These are phyloP conservation scores for Pyxicephalus adspersus DNA, from an alignment of 2,113 vertebrate genomes.

Conservation along the genomic window DNA sequence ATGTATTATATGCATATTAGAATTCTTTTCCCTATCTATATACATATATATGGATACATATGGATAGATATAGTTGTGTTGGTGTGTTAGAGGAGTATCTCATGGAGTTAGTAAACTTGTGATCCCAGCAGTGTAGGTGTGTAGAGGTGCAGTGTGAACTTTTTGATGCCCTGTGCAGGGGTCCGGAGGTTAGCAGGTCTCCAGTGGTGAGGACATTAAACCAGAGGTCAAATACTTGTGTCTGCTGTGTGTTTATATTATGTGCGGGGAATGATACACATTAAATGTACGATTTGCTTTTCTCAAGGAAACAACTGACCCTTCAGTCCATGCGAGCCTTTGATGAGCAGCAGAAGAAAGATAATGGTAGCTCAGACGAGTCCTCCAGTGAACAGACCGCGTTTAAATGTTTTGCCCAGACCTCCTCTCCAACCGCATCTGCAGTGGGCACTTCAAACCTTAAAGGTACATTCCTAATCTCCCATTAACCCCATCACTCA, in stretches of 20 bases:
- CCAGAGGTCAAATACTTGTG: constrained; percentile 45
- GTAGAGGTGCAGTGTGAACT: not conserved
- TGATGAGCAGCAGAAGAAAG: constrained; percentile 94
- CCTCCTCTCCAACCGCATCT: constrained; percentile 83
- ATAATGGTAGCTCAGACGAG: constrained; percentile 90
- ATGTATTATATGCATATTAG: too few species aligned
- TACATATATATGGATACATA: too few species aligned
- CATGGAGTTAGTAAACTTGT: too few species aligned
- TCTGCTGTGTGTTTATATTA: not conserved
- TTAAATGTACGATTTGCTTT: constrained; percentile 43
- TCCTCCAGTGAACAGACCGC: constrained; percentile 92
- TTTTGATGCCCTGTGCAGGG: not conserved
- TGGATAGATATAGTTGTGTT: too few species aligned
- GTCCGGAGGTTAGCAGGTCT: constrained; percentile 9
- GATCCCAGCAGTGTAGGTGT: too few species aligned
- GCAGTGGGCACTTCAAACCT: constrained; percentile 87
- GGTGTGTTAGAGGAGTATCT: too few species aligned
- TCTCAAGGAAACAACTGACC: constrained; percentile 92
- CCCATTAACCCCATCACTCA: constrained; percentile 52
- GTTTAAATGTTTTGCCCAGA: constrained; percentile 90
- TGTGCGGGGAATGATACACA: constrained; percentile 27
- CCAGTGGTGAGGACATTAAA: constrained; percentile 20
- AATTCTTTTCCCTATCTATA: too few species aligned
- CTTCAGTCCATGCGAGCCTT: constrained; percentile 94
- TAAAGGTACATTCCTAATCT: constrained; percentile 80